These are phyloP conservation scores for Spheniscus mendiculus DNA, from an alignment of 2,113 vertebrate genomes.

Conservation along the genomic window DNA sequence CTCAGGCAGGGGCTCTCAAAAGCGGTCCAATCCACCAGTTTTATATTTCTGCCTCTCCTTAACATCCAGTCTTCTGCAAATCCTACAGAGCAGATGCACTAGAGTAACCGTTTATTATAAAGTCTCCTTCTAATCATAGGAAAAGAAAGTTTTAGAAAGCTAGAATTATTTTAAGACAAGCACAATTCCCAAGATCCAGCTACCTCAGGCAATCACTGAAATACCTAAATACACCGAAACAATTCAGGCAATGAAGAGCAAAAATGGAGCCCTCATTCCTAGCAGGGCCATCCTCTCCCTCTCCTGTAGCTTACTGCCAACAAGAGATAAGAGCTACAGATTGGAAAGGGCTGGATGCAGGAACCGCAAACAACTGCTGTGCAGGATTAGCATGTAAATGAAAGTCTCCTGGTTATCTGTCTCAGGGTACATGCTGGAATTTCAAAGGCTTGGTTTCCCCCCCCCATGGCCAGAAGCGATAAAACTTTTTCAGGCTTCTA, in stretches of 20 bases:
- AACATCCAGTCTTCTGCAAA: background rate
- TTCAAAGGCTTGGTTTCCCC: background rate
- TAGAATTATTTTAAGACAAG: background rate
- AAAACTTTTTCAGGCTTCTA: background rate
- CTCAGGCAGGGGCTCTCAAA: background rate
- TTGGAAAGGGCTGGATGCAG: background rate
- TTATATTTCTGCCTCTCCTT: background rate
- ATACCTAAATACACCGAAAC: background rate
- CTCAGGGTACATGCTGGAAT: background rate
- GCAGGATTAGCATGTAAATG: background rate
- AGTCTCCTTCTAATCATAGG: background rate
- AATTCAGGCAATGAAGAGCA: background rate
- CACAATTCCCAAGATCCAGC: background rate
- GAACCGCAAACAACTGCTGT: background rate
- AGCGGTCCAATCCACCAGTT: background rate
- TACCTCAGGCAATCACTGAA: background rate
- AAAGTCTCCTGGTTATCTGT: background rate
- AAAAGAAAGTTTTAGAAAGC: background rate
- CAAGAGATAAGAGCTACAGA: background rate
- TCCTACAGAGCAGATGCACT: background rate
- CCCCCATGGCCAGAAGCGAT: background rate
- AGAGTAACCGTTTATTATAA: fast-evolving
- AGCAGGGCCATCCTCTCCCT: background rate
- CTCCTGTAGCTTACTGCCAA: background rate
- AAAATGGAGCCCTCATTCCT: background rate